Percentiles rank a stretch among this genome's conserved stretches.
Conservation (phyloP, 1,140 invertebrate species). For the Bombus sylvicola region DNA sequence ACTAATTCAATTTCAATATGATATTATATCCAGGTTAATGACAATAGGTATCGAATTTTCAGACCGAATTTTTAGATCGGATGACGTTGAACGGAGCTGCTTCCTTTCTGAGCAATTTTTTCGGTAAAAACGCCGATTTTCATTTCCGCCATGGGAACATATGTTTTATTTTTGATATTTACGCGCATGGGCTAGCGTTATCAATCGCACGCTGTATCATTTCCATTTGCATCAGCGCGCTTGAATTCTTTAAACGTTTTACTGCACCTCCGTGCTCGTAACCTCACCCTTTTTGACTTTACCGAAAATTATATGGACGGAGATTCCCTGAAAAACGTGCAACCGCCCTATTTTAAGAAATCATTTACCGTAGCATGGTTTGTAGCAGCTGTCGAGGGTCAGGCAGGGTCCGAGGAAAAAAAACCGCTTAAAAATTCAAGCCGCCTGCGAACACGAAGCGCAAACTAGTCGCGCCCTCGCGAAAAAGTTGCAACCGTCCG, state of each 20-base stretch:
- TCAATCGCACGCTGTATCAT: background rate
- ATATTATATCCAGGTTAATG: constrained; percentile 3
- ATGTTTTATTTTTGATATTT: background rate
- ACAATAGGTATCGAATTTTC: constrained; percentile 19
- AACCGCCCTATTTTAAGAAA: background rate
- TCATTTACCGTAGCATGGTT: background rate
- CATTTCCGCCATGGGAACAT: background rate
- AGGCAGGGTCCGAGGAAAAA: background rate
- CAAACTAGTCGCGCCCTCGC: background rate
- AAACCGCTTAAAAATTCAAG: background rate
- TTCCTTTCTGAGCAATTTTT: background rate
- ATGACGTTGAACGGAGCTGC: background rate
- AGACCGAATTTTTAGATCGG: background rate
- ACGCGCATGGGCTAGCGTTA: background rate
- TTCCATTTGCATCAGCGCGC: background rate
- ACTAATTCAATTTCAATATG: constrained; percentile 1
- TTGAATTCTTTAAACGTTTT: background rate
- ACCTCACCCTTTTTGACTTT: background rate
- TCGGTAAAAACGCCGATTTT: background rate
- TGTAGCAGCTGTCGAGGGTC: background rate
- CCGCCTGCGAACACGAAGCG: too few relatives aligned
- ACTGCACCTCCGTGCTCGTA: background rate
- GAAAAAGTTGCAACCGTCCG: background rate
- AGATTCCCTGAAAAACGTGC: background rate
- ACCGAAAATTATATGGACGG: background rate